Base-by-base conservation (phyloP, 2,113 vertebrate genomes). In the Nycticryphes semicollaris region DNA sequence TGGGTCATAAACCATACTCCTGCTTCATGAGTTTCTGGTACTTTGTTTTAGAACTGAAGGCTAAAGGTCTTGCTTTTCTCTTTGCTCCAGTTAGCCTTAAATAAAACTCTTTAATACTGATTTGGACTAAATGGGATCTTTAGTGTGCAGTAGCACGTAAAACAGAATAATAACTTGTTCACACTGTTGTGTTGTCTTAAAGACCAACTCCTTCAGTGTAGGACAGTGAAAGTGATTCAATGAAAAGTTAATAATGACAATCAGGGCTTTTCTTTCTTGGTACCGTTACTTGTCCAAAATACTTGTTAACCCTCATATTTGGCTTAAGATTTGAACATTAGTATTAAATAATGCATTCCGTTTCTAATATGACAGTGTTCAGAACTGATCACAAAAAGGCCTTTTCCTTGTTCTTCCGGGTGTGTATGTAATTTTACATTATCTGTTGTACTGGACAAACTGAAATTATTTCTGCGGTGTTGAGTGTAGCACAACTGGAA, bases 351-450 rank as follows among this genome's bases (percentile, higher is more conserved):
- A 56, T 30, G 30, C 2, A 14, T 41, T 63, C 22, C 2, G 3
- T 59, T 92, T 80, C 25, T 68, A 60, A 23, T 30, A 27, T 1
- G 1, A 19, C 47, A 27, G 3, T 33, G 6, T 39, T 74, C 24
- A 53, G 19, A 88, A 57, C 30, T 53, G 37, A 41, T 57, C 1
- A 33, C 37, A 19, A 18, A 62, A 87, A 47, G n/a, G 21, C 6
- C 9, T 9, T 87, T 79, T 70, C 6, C 19, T 35, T 35, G 12
- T 80, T 74, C 9, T 51, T 53, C 4, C 67, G n/a, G 14, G 27
- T 39, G 70, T 4, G 2, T 30, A 4, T 0, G 0, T 76, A 35
- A 50, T 19, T 83, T 57, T 45, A 39, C 14, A 2, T 60, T 39
- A 6, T 15, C 23, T 89, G 27, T 39, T 83, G 9, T 43, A 37